Base-by-base conservation (phyloP, 1,140 invertebrate species). In the Sarcophaga peregrina region DNA sequence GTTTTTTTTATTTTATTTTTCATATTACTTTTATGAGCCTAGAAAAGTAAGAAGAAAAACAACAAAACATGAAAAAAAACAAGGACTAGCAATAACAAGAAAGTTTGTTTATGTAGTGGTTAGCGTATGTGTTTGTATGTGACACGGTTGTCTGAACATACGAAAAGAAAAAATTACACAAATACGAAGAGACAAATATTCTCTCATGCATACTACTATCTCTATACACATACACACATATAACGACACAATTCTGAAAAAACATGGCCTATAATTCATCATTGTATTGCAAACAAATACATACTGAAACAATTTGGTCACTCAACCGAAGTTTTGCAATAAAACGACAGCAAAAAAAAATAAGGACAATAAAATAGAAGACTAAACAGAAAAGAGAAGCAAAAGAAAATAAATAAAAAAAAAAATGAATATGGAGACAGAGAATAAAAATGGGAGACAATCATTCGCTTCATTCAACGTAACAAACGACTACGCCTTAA, bases 111-210 rank as follows among this genome's bases (percentile, higher is more conserved):
- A n/a, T 37, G 25, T 37, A 37, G 25, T 37, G 25, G 25, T 58
- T 58, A 15, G 54, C 7, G 15, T 58, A 1, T 58, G 4, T 2
- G 15, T 7, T 15, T 58, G 54, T 58, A n/a, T 58, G 13, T 58
- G 4, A 8, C 54, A 58, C 13, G 54, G 54, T n/a, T 58, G 54
- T 58, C 54, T 58, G 54, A 58, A 58, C 54, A 58, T 58, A 13
- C 54, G 54, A 58, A 58, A 58, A 58, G 54, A 58, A 58, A n/a
- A 58, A 58, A n/a, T 58, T 58, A 58, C 52, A 58, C 52, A 58
- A 58, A 58, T 58, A 58, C 54, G n/a, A 7, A 58, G 54, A n/a
- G 6, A 58, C 54, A 58, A 37, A 37, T 37, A 37, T 4, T 37
- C 25, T 37, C 11, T 58, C 5, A 10, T 15, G 52, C 52, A 37